Base-by-base conservation (phyloP, 2,797 vertebrate species). In the Tapirus indicus region DNA sequence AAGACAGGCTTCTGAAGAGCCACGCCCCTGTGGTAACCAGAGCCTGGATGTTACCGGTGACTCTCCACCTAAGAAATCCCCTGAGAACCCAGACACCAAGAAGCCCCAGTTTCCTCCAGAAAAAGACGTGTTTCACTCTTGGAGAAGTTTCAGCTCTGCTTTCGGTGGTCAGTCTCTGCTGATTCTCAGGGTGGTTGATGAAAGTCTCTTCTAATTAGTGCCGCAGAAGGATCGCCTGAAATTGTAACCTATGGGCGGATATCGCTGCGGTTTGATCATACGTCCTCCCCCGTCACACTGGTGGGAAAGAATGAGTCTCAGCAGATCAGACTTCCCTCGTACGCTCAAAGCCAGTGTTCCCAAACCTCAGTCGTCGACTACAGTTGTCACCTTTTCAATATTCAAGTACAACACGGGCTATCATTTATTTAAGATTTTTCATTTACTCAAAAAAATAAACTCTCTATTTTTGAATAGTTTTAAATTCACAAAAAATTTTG, bases 61-160 rank as follows among this genome's bases (percentile, higher is more conserved):
- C 75, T 69, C 60, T 12, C 62, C 49, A 79, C 23, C 64, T 54
- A 92, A 97, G 93, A 98, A 98, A 96, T 95, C 97, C 98, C 98
- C 97, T 92, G 96, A 93, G 91, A 96, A 49, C n/a, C 92, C 83
- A 90, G 71, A 87, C 44, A 64, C 79, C 54, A 68, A 94, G 71
- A 96, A 60, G 66, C 52, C 41, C 49, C 82, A 84, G 78, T 97
- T 98, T 80, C 96, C 47, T 95, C 71, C 29, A 97, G 84, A 69
- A 49, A 93, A 66, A 78, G 47, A 13, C 41, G 4, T 4, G 41
- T 25, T 91, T 95, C 77, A 38, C 62, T 54, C 47, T 69, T 62
- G 29, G n/a, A 66, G n/a, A 60, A 69, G 92, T 97, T 96, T 97
- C 97, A 95, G 79, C 95, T 97, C 94, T 96, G 92, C 91, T 97